Evolutionary conservation across 2,797 vertebrate genomes (phyloP).

Genomic region (Chrysocyon brachyurus): DNA sequence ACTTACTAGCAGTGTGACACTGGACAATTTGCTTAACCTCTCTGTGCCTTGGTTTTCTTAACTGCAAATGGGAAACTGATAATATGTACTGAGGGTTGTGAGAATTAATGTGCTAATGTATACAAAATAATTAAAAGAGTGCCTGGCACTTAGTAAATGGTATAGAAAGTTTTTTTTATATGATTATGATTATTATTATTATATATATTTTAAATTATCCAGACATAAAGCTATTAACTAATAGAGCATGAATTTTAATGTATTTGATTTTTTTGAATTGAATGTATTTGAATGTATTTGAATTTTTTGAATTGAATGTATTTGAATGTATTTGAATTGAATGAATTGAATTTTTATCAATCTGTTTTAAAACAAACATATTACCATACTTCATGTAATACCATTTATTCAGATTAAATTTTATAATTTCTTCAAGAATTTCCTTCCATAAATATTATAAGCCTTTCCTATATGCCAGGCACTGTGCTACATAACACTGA

Average conservation of each 20-base stretch:
- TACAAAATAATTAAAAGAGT: not conserved
- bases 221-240: not conserved
- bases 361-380: not conserved
- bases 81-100: not conserved
- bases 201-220: constrained; percentile 9
- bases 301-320: too few species aligned
- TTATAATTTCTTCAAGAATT: constrained; percentile 57
- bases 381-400: not conserved
- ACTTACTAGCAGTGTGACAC: not conserved
- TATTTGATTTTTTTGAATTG: too few species aligned
- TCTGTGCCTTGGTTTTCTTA: constrained; percentile 21
- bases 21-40: constrained; percentile 10
- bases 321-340: too few species aligned
- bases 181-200: not conserved
- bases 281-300: too few species aligned
- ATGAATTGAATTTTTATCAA: not conserved
- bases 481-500: not conserved
- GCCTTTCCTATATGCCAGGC: not conserved
- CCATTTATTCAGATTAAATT: constrained; percentile 11
- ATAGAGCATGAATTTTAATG: not conserved
- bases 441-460: not conserved
- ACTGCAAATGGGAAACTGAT: not conserved
- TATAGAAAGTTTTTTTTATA: constrained; percentile 4
- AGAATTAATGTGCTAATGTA: not conserved
- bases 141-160: not conserved